Evolutionary conservation across 2,113 vertebrate species (phyloP), one percentile per base, ranked within the genome.

Genomic region (Gymnogyps californianus): DNA sequence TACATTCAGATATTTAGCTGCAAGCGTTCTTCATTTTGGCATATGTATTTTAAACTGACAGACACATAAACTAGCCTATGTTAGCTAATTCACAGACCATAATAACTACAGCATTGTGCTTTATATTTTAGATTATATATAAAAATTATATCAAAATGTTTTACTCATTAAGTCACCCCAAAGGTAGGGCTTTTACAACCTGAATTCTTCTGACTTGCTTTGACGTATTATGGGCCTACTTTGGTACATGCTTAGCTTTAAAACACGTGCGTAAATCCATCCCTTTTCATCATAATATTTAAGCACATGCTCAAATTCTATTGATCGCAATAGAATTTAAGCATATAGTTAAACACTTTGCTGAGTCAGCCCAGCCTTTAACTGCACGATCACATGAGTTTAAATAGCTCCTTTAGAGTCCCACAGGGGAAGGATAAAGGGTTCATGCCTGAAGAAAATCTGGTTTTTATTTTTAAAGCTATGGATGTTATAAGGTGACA

Each of bases 341-440:
- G 71, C 67, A 93, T 58, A 29, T 9, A 90, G 85, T 93, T 96
- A 95, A 97, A 93, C 22, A 38, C 69, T 84, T 84, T 91, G 93
- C 93, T 97, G 95, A 97, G 89, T 96, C 93, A 97, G 95, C 66
- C 67, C 89, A 79, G 80, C n/a, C 57, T 93, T 89, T 69, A 96
- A 87, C 72, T 85, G 61, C 64, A 61, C 0, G 11, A 91, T 83
- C 77, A 49, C 11, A 7, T 76, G 47, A 78, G 75, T 95, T 97
- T 95, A 96, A 91, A 89, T 61, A 80, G 69, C 24, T 87, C 62
- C 77, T 94, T 89, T 91, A 79, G 25, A 83, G 89, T 76, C 89
- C 87, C 95, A 66, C 24, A 40, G 91, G 83, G 62, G 32, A 94
- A 87, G 81, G 66, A 97, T 92, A 85, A 97, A 93, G 62, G 81